These are phyloP conservation scores for Arnoldichthys spilopterus DNA, from an alignment of 2,797 vertebrate genomes.

Conservation along the genomic window DNA sequence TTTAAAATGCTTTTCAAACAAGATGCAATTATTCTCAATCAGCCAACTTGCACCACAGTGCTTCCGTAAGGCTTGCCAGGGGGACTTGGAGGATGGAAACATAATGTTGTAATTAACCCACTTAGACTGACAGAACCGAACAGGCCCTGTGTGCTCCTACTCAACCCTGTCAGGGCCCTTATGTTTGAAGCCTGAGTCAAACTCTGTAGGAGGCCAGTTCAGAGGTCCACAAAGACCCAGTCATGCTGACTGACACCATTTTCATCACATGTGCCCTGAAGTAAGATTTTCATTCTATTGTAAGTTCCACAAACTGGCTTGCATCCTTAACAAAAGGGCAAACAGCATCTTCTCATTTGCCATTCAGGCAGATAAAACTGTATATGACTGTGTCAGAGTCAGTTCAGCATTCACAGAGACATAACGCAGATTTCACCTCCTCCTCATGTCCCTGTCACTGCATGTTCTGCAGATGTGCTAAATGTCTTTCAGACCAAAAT, in stretches of 20 bases:
- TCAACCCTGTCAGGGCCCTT: constrained; percentile 12
- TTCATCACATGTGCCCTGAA: constrained; percentile 9
- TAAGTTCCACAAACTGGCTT: constrained; percentile 15
- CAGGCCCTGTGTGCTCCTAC: constrained; percentile 43
- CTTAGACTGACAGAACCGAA: constrained; percentile 36
- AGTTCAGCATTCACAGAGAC: not conserved
- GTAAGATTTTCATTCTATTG: constrained; percentile 7
- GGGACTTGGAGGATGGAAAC: constrained; percentile 26
- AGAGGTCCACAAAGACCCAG: constrained; percentile 8
- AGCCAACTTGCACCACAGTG: constrained; percentile 35
- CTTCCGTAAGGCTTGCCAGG: constrained; percentile 29
- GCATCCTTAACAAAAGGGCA: constrained; percentile 24
- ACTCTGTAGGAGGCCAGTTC: constrained; percentile 20
- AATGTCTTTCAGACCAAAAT: constrained; percentile 24
- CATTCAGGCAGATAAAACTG: constrained; percentile 14
- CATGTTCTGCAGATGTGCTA: not conserved
- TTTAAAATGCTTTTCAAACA: constrained; percentile 50
- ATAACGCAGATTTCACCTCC: constrained; percentile 2
- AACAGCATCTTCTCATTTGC: constrained; percentile 14
- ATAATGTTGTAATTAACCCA: constrained; percentile 52
- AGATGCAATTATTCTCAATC: constrained; percentile 51
- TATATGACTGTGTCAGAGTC: not conserved
- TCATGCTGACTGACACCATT: constrained; percentile 21
- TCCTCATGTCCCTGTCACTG: not conserved
- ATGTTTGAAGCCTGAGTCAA: constrained; percentile 23